phyloP scores from a whole-genome alignment of 2,888 invertebrate genomes.

The Drosophila buzzatii region DNA sequence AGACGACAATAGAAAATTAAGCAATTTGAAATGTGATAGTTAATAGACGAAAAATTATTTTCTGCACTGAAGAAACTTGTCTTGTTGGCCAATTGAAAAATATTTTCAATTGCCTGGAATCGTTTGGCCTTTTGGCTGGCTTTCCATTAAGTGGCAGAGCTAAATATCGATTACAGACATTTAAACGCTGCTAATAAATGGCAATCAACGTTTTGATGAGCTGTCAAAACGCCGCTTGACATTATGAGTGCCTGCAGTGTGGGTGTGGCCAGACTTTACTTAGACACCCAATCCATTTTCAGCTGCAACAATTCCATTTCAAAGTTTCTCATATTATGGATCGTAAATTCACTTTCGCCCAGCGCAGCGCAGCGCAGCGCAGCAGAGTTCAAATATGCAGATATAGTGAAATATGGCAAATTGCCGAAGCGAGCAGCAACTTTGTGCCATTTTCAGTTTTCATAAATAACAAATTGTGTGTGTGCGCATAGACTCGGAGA shows the following conservation, averaged over 20 bases:
- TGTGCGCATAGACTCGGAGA: background rate
- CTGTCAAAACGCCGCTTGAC: constrained; percentile 68
- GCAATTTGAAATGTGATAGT: background rate
- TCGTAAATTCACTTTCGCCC: constrained; percentile 57
- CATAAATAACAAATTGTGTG: constrained; percentile 32
- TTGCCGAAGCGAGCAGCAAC: constrained; percentile 49
- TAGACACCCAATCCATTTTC: constrained; percentile 8
- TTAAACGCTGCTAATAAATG: constrained; percentile 62
- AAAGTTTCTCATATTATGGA: constrained; percentile 42
- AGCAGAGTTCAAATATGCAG: constrained; percentile 42
- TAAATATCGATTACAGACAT: constrained; percentile 67
- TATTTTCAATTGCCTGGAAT: background rate
- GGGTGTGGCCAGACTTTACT: constrained; percentile 17
- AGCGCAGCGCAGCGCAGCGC: constrained; percentile 3
- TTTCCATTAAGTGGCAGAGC: constrained; percentile 59
- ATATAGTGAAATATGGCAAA: constrained; percentile 54
- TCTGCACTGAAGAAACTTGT: background rate
- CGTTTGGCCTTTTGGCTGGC: constrained; percentile 48
- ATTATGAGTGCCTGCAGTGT: constrained; percentile 38
- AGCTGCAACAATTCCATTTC: constrained; percentile 24
- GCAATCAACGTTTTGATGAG: constrained; percentile 73
- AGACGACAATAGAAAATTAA: background rate
- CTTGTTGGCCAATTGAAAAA: constrained; percentile 1
- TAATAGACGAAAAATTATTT: background rate
- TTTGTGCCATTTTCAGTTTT: constrained; percentile 62